Evolutionary conservation across 2,888 invertebrate species (phyloP), one percentile per base, ranked within the genome.

Genomic region (Dicyrtoma fusca): DNA sequence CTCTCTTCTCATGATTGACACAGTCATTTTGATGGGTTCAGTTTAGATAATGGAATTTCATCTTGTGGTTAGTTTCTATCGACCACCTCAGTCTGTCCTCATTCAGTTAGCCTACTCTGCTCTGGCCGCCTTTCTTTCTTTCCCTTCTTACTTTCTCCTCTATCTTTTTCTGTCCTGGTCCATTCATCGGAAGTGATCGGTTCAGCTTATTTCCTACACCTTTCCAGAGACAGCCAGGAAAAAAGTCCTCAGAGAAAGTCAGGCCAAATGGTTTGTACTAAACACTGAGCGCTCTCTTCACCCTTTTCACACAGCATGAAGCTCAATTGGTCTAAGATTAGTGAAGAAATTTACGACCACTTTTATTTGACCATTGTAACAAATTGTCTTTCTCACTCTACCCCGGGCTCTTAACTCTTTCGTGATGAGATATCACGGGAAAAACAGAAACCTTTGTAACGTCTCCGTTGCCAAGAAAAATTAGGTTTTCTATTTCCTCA

Each of bases 1-100:
- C 53, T 42, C 73, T 71, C 57, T 59, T 61, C 61, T 72, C 47
- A 69, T 74, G 76, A 70, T 70, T 70, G 70, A 70, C 70, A 70
- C 70, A 70, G 70, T 70, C 70, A 70, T 70, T 70, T 70, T 70
- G 70, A 70, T 70, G 70, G 62, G 70, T 70, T 70, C 62, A 62
- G 70, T 63, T 70, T 62, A 70, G 70, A 63, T 70, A 70, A 70
- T 70, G 70, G 70, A 63, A 70, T 70, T 70, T 70, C 70, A 70
- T 70, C 70, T 69, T 62, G 47, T 42, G 69, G 59, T 23, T 23
- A 1, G 21, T 34, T 61, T 23, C 63, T 63, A 51, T 70, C 70
- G 42, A 68, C 68, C 55, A 68, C 68, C 68, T 68, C 47, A 13
- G 51, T 25, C 65, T 21, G 6, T 55, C 19, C 26, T 55, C 55